A percentile compares a stretch with the other conserved stretches of the same genome.
These are phyloP conservation scores for Tyto alba DNA, from an alignment of 2,113 vertebrate genomes.

Conservation along the genomic window DNA sequence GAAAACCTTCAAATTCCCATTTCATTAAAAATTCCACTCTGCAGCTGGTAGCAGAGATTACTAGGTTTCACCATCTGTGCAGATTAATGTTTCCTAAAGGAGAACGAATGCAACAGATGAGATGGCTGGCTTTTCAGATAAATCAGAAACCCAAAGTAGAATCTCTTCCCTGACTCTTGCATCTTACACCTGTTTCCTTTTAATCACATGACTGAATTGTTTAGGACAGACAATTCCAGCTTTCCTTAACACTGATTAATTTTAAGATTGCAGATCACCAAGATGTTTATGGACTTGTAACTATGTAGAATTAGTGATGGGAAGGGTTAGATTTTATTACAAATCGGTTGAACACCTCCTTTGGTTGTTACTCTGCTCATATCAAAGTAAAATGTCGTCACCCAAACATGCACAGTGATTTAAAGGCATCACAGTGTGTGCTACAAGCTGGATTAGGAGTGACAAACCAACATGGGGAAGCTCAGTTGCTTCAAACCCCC, in stretches of 20 bases:
- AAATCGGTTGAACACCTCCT: background rate
- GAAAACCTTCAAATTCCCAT: constrained; percentile 79
- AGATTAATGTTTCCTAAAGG: constrained; percentile 79
- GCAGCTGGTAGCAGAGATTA: constrained; percentile 81
- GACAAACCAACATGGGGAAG: background rate
- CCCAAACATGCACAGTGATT: background rate
- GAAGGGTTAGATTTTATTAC: background rate
- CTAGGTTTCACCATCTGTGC: constrained; percentile 78
- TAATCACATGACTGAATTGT: constrained; percentile 48
- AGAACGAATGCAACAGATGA: constrained; percentile 63
- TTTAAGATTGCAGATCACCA: background rate
- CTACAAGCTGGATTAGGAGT: background rate
- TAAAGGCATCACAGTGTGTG: background rate
- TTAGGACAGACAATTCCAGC: constrained; percentile 32
- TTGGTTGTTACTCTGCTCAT: background rate
- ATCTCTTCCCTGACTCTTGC: constrained; percentile 48
- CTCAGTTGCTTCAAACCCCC: constrained; percentile 5
- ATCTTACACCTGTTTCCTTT: constrained; percentile 66
- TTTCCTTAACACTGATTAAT: constrained; percentile 31
- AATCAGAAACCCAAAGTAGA: constrained; percentile 49
- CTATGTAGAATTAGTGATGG: background rate
- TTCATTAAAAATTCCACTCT: constrained; percentile 80
- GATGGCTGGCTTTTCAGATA: constrained; percentile 68
- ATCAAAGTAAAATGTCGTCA: background rate
- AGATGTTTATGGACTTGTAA: background rate